Conservation (phyloP, 2,797 vertebrate species). For the Sebastes dallii region DNA sequence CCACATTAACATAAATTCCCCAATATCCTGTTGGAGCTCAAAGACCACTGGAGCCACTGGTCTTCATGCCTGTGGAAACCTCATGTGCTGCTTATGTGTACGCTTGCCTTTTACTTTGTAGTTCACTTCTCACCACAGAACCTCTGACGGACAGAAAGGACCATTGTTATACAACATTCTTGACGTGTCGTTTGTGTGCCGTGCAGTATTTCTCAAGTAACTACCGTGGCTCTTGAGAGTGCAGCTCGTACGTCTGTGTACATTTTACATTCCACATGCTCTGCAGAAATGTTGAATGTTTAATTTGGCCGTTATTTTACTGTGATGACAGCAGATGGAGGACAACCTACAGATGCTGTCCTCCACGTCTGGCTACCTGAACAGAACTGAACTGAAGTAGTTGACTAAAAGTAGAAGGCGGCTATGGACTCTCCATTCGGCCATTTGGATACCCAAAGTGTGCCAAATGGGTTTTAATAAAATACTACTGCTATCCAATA, state of each 20-base stretch:
- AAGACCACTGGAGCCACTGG: conserved; percentile 39
- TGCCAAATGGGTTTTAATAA: too few relatives aligned
- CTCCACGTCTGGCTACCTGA: background rate
- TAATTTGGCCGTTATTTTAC: background rate
- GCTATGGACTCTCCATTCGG: too few relatives aligned
- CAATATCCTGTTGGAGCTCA: conserved; percentile 60
- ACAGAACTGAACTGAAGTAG: background rate
- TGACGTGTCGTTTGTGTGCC: background rate
- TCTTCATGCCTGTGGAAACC: conserved; percentile 40
- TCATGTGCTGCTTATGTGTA: conserved; percentile 4
- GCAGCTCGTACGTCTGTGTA: background rate
- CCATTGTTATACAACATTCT: conserved; percentile 34
- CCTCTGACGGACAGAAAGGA: conserved; percentile 18
- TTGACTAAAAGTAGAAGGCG: background rate
- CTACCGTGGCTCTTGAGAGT: background rate
- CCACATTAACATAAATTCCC: conserved; percentile 64
- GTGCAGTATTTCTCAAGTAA: background rate
- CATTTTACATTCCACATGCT: background rate
- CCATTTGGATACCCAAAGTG: too few relatives aligned
- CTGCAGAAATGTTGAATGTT: background rate
- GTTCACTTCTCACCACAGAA: conserved; percentile 21
- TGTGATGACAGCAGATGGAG: background rate
- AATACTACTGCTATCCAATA: too few relatives aligned
- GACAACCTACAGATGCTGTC: background rate
- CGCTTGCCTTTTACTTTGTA: conserved; percentile 19